These are phyloP conservation scores for Cheilosia scutellata DNA, from an alignment of 2,888 invertebrate species.

Conservation along the genomic window DNA sequence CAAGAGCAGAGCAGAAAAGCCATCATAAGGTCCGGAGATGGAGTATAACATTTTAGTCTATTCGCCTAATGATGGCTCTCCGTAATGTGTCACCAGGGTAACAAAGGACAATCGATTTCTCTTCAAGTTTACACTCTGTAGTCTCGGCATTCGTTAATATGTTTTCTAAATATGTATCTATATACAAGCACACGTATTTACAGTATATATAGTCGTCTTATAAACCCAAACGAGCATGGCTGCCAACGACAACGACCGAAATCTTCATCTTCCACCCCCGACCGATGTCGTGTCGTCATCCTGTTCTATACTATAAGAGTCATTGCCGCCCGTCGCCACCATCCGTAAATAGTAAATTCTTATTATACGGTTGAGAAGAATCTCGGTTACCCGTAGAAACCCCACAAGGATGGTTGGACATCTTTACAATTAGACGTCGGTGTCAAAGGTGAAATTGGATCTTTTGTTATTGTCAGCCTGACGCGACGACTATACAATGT, in stretches of 20 bases:
- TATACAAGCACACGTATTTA: background rate
- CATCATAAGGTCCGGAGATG: slow-evolving; percentile 50
- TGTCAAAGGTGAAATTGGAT: slow-evolving; percentile 76
- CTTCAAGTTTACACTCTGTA: slow-evolving; percentile 71
- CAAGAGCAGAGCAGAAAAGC: slow-evolving; percentile 32
- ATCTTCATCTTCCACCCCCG: slow-evolving; percentile 51
- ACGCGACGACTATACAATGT: background rate
- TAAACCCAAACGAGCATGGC: slow-evolving; percentile 65
- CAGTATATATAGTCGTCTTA: slow-evolving; percentile 48
- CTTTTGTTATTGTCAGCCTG: slow-evolving; percentile 73
- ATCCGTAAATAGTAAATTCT: slow-evolving; percentile 73
- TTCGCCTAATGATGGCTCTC: slow-evolving; percentile 74
- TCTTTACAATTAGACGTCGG: slow-evolving; percentile 74
- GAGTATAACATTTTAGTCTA: slow-evolving; percentile 54
- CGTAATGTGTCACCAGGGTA: slow-evolving; percentile 75
- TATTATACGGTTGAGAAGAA: slow-evolving; percentile 76
- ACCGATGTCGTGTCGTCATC: background rate
- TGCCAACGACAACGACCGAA: slow-evolving; percentile 67
- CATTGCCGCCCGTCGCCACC: slow-evolving; percentile 58
- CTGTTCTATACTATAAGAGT: slow-evolving; percentile 22
- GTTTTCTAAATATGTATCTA: slow-evolving; percentile 52
- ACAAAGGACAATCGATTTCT: slow-evolving; percentile 76
- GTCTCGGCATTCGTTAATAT: slow-evolving; percentile 62
- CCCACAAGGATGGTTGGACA: slow-evolving; percentile 73
- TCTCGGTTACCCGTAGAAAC: slow-evolving; percentile 76